A percentile compares a stretch with the other conserved stretches of the same genome.
phyloP scores from a whole-genome alignment of 1,140 invertebrate species.

The Bombus confusus region DNA sequence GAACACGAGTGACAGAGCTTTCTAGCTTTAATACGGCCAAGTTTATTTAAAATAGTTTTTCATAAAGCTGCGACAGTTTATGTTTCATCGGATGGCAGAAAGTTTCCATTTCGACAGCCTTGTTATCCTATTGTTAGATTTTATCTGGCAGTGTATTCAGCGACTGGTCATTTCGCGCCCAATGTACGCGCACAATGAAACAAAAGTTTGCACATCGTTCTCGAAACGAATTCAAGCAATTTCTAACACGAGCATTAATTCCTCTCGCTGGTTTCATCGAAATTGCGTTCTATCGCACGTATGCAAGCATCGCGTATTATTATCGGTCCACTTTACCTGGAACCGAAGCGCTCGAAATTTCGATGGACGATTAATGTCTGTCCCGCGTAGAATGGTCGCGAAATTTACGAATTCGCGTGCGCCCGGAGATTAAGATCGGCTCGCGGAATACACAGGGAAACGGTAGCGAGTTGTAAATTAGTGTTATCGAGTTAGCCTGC shows the following conservation, averaged over 20 bases:
- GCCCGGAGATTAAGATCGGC: no score
- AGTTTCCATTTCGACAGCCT: not conserved
- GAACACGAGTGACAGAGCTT: not conserved
- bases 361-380: not conserved
- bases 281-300: not conserved
- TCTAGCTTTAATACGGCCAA: not conserved
- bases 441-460: not conserved
- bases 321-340: not conserved
- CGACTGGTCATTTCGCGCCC: not conserved
- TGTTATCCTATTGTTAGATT: not conserved
- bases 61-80: not conserved
- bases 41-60: slow-evolving; percentile 14
- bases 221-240: not conserved
- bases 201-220: not conserved
- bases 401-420: not conserved
- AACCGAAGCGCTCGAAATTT: not conserved
- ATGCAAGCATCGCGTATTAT: not conserved
- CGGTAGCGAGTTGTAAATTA: not conserved
- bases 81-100: not conserved
- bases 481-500: not conserved
- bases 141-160: not conserved
- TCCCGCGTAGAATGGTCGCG: not conserved
- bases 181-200: not conserved
- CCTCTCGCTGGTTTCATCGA: not conserved
- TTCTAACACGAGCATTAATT: not conserved